Percentiles rank a stretch among this genome's conserved stretches.
phyloP scores from a whole-genome alignment of 2,888 invertebrate species.

The Cataglyphis cursor region DNA sequence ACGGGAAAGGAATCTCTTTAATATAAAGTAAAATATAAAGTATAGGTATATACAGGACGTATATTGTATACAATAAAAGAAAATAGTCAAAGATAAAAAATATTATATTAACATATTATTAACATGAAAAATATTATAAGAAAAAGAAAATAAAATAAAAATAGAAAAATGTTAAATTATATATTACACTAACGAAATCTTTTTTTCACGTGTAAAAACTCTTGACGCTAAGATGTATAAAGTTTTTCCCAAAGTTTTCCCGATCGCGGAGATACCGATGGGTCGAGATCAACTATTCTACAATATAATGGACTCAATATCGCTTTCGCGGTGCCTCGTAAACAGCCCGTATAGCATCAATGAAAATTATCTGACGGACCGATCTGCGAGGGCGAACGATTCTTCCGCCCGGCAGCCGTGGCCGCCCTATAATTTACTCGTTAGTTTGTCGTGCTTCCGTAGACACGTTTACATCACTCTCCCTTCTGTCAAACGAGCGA shows the following conservation, averaged over 20 bases:
- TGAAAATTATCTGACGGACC: conserved; percentile 83
- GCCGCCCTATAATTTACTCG: conserved; percentile 86
- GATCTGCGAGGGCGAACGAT: conserved; percentile 76
- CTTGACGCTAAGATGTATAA: neutral
- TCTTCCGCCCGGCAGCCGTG: conserved; percentile 74
- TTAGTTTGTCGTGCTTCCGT: conserved; percentile 77
- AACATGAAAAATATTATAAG: neutral
- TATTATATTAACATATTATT: neutral
- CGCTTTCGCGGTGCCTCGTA: conserved; percentile 77
- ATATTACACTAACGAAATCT: neutral
- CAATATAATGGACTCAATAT: conserved; percentile 73
- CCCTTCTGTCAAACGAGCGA: conserved; percentile 5
- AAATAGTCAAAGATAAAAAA: neutral
- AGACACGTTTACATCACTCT: conserved; percentile 47
- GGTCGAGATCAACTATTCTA: neutral
- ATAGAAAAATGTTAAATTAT: neutral
- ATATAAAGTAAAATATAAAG: too few relatives aligned
- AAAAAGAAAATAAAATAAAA: neutral
- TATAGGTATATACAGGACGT: too few relatives aligned
- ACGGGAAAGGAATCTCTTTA: too few relatives aligned
- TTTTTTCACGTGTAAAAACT: neutral
- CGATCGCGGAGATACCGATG: conserved; percentile 6
- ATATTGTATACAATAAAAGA: too few relatives aligned
- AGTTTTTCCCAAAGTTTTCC: neutral
- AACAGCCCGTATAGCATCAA: conserved; percentile 78